Conservation (phyloP, 2,797 vertebrate species). For the Fistularia commersonii region DNA sequence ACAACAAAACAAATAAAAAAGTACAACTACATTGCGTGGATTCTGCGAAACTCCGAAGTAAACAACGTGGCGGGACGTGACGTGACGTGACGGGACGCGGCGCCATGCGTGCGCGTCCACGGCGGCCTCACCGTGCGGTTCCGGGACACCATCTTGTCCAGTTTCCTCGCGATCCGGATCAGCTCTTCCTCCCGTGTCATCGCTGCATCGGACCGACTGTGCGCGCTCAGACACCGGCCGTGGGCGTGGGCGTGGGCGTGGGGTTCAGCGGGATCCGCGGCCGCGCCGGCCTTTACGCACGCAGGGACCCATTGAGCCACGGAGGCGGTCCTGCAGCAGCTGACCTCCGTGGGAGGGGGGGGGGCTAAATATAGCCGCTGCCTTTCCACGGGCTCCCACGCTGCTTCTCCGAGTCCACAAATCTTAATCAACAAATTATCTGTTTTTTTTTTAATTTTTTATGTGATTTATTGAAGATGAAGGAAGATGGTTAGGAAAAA, state of each 20-base stretch:
- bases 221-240: neutral
- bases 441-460: no score
- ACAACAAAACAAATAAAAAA: no score
- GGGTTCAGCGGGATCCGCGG: slow-evolving; percentile 44
- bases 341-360: slow-evolving; percentile 69
- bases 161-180: slow-evolving; percentile 86
- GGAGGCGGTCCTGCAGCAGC: slow-evolving; percentile 72
- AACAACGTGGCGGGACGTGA: no score
- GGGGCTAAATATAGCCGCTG: slow-evolving; percentile 74
- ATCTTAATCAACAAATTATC: no score
- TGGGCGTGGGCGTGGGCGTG: neutral
- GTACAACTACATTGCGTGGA: no score
- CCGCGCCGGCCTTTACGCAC: slow-evolving; percentile 62
- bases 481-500: no score
- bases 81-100: slow-evolving; percentile 31
- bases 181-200: slow-evolving; percentile 91
- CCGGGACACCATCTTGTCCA: slow-evolving; percentile 97
- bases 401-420: no score
- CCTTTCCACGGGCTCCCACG: no score
- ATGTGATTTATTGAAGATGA: no score
- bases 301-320: slow-evolving; percentile 55
- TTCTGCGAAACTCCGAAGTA: no score
- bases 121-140: slow-evolving; percentile 87
- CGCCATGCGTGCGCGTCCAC: slow-evolving; percentile 64
- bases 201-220: slow-evolving; percentile 58